Evolutionary conservation across 2,113 vertebrate species (phyloP).

Genomic region (Talpa occidentalis): DNA sequence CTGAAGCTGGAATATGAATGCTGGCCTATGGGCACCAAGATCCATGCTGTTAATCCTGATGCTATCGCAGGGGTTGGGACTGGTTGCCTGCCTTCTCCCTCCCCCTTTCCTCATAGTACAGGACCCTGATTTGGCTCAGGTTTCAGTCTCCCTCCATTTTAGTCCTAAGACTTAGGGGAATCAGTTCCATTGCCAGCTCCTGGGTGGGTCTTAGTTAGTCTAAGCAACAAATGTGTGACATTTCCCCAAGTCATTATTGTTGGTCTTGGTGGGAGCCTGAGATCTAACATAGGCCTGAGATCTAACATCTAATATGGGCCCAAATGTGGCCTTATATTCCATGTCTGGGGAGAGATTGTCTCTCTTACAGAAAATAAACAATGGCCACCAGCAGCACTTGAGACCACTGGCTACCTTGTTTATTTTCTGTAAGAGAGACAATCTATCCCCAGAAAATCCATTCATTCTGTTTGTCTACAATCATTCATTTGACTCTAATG

Average conservation of each 20-base stretch:
- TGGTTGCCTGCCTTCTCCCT: neutral
- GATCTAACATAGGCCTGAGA: neutral
- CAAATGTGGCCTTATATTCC: neutral
- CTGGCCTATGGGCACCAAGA: neutral
- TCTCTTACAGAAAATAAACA: neutral
- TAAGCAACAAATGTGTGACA: neutral
- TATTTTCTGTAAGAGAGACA: neutral
- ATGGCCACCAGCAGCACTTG: neutral
- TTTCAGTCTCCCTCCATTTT: neutral
- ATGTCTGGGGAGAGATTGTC: neutral
- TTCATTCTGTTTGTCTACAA: no score
- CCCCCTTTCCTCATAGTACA: neutral
- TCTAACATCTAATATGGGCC: neutral
- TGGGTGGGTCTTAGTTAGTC: neutral
- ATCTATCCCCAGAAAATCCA: neutral
- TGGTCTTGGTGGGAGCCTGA: neutral
- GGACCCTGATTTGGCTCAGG: neutral
- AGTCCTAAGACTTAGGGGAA: neutral
- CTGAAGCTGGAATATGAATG: neutral
- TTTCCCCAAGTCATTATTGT: neutral
- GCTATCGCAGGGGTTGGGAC: neutral
- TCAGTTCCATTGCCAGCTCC: neutral
- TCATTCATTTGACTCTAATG: neutral
- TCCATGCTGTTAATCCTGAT: neutral
- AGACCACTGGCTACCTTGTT: neutral